A percentile compares a stretch with the other conserved stretches of the same genome.
These are phyloP conservation scores for Tragelaphus oryx DNA, from an alignment of 2,797 vertebrate genomes.

Conservation along the genomic window DNA sequence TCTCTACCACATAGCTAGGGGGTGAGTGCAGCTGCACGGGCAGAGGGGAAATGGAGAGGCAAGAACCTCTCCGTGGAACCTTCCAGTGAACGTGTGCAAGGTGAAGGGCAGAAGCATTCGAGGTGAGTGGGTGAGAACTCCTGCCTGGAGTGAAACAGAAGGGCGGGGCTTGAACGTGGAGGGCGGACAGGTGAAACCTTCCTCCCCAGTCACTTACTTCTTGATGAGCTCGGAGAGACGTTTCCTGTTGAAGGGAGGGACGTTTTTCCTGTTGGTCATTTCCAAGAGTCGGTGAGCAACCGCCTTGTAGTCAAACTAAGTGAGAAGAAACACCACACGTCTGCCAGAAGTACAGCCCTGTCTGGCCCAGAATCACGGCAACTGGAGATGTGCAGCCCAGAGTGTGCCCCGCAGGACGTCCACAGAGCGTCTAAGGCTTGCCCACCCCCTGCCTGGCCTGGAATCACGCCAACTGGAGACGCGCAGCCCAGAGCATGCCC, in stretches of 20 bases:
- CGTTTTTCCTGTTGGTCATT: conserved; percentile 82
- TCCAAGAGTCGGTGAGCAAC: conserved; percentile 87
- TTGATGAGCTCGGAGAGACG: conserved; percentile 84
- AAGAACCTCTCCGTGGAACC: fast-evolving
- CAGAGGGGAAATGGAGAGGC: background rate
- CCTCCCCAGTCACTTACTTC: conserved; percentile 76
- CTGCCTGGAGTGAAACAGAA: fast-evolving
- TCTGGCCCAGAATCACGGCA: fast-evolving
- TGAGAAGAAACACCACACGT: background rate
- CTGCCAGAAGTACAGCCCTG: background rate
- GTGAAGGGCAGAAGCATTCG: background rate
- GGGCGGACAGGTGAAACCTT: background rate
- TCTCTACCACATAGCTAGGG: background rate
- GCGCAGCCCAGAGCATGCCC: fast-evolving
- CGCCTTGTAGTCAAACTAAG: conserved; percentile 90
- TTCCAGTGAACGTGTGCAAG: fast-evolving
- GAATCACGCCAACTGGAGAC: fast-evolving
- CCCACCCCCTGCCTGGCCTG: background rate
- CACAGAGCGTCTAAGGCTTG: fast-evolving
- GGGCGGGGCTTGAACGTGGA: background rate
- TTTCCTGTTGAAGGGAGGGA: conserved; percentile 86
- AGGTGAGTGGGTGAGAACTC: background rate
- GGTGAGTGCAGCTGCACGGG: fast-evolving
- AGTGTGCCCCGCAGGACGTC: fast-evolving
- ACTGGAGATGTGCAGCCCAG: fast-evolving